Evolutionary conservation across 2,113 vertebrate genomes (phyloP), one percentile per base, ranked within the genome.

Genomic region (Hipposideros armiger): DNA sequence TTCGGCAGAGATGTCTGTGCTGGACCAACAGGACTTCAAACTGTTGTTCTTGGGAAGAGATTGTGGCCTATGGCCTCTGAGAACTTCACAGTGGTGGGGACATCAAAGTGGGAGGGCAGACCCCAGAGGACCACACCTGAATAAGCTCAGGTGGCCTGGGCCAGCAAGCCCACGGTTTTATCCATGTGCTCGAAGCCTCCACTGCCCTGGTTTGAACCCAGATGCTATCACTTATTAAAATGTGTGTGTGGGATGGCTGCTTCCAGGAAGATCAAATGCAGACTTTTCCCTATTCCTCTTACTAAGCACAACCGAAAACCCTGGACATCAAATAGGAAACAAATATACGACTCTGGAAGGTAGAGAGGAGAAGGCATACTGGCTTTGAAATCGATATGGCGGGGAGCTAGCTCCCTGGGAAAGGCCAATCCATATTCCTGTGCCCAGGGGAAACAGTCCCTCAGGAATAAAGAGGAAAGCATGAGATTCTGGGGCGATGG

Each of bases 331-430:
- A n/a, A 42, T 14, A 24, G 28, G 47, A 60, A 82, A 22, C 36
- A 66, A 74, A 82, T 26, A 11, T 7, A 32, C 69, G 82, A 54
- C 28, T 52, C 30, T 73, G 64, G 42, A 58, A 10, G 69, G 52
- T 0, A 2, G 36, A 22, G 14, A 62, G 69, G 36, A 60, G 58
- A 47, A 45, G 50, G 50, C 4, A 83, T 62, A 10, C 80, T 19
- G 30, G 14, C 52, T 42, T 74, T 5, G 16, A 56, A 50, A 56
- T 15, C 0, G 1, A 47, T 2, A 0, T 0, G 4, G 70, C 32
- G 9, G 16, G n/a, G 19, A 36, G 36, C 36, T 36, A 28, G 24
- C 13, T 52, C 22, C 19, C 73, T 16, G n/a, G 74, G 32, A 32
- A 47, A n/a, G 2, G 24, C 4, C 22, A 3, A 5, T 47, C 30